phyloP scores from a whole-genome alignment of 2,113 vertebrate genomes.

The Amblyopsis rosae region DNA sequence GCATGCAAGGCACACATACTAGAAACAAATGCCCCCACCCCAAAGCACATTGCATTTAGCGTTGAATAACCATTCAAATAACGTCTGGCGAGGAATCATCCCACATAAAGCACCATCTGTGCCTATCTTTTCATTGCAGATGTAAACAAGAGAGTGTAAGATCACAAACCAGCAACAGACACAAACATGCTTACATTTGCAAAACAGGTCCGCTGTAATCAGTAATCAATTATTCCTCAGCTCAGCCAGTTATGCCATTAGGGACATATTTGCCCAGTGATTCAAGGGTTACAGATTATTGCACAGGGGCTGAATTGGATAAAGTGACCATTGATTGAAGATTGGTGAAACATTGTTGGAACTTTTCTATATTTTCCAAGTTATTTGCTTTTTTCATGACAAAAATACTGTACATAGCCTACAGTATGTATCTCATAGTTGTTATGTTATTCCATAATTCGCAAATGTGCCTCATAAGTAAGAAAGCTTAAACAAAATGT shows the following conservation, averaged over 20 bases:
- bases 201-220: conserved; percentile 58
- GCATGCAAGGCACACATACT: too few relatives aligned
- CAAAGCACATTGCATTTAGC: conserved; percentile 61
- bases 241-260: conserved; percentile 22
- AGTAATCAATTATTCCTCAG: conserved; percentile 53
- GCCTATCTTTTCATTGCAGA: conserved; percentile 43
- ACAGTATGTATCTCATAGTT: too few relatives aligned
- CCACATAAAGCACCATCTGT: conserved; percentile 71
- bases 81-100: conserved; percentile 66
- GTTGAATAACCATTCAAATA: conserved; percentile 71
- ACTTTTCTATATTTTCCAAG: too few relatives aligned
- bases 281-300: conserved; percentile 17
- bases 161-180: conserved; percentile 42
- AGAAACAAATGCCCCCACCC: conserved; percentile 1
- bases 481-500: too few relatives aligned
- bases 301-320: not conserved
- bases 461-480: too few relatives aligned
- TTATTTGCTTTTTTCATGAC: too few relatives aligned
- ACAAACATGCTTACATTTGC: conserved; percentile 24
- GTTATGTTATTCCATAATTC: too few relatives aligned
- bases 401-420: too few relatives aligned
- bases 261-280: conserved; percentile 53
- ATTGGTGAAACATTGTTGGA: too few relatives aligned
- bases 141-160: conserved; percentile 40
- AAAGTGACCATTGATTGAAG: too few relatives aligned